These are phyloP conservation scores for Arion vulgaris DNA, from an alignment of 1,140 invertebrate species.

Conservation along the genomic window DNA sequence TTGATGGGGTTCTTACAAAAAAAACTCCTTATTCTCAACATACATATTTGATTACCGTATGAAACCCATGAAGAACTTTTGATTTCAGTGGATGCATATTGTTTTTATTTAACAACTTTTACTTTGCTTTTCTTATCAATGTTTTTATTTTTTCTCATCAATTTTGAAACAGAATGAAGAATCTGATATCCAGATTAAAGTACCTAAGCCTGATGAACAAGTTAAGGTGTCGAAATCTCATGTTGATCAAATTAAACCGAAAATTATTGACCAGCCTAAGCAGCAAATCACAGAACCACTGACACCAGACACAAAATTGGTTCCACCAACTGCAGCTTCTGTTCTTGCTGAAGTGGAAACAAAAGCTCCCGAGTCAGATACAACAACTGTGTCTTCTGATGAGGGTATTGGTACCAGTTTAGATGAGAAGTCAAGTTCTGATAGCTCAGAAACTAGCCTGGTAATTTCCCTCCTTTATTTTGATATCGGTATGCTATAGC, in stretches of 20 bases:
- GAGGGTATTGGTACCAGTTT: neutral
- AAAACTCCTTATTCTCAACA: no score
- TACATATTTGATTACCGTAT: no score
- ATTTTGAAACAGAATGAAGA: constrained; percentile 3
- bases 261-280: neutral
- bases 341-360: neutral
- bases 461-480: no score
- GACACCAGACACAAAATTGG: neutral
- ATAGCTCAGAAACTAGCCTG: neutral
- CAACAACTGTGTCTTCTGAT: neutral
- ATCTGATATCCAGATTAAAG: neutral
- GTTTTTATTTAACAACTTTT: no score
- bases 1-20: no score
- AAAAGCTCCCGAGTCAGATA: neutral
- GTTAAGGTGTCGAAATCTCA: neutral
- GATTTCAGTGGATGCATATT: no score
- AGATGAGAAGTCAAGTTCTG: constrained; percentile 22
- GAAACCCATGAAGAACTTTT: no score
- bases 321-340: neutral
- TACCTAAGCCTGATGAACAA: neutral
- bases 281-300: neutral
- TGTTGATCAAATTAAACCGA: neutral
- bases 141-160: neutral
- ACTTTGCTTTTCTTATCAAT: no score
- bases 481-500: no score